Conservation (phyloP, 2,113 vertebrate genomes). For the Callionymus lyra region DNA sequence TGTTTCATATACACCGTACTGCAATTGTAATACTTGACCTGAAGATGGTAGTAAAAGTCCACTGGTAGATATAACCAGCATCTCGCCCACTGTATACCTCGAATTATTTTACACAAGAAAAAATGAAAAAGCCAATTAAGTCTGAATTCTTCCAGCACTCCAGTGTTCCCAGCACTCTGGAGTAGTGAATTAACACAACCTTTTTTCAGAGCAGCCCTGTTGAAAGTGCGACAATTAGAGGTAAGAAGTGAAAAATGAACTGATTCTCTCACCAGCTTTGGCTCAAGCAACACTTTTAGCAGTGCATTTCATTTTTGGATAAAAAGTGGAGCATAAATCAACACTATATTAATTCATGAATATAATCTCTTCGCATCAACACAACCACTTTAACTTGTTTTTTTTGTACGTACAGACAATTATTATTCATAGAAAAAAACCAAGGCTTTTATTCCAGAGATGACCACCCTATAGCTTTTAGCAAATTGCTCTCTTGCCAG, state of each 20-base stretch:
- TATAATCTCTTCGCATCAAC: no score
- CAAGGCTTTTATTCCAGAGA: no score
- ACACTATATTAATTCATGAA: no score
- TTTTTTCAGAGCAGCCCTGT: constrained; percentile 1
- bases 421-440: no score
- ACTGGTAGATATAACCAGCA: constrained; percentile 14
- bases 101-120: no score
- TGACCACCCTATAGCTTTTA: neutral
- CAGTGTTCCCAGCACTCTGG: no score
- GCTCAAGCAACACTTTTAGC: constrained; percentile 2
- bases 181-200: constrained; percentile 10
- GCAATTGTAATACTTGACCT: constrained; percentile 12
- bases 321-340: no score
- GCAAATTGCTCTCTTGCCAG: constrained; percentile 8
- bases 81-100: no score
- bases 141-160: constrained; percentile 14
- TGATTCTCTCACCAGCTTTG: neutral
- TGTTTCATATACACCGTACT: no score
- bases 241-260: constrained; percentile 6
- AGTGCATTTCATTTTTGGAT: neutral
- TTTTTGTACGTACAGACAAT: no score
- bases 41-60: constrained; percentile 45
- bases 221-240: constrained; percentile 6
- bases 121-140: neutral
- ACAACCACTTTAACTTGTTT: no score